A percentile compares a stretch with the other conserved stretches of the same genome.
Evolutionary conservation across 2,888 invertebrate genomes (phyloP).

Genomic region (Cistogaster globosa): DNA sequence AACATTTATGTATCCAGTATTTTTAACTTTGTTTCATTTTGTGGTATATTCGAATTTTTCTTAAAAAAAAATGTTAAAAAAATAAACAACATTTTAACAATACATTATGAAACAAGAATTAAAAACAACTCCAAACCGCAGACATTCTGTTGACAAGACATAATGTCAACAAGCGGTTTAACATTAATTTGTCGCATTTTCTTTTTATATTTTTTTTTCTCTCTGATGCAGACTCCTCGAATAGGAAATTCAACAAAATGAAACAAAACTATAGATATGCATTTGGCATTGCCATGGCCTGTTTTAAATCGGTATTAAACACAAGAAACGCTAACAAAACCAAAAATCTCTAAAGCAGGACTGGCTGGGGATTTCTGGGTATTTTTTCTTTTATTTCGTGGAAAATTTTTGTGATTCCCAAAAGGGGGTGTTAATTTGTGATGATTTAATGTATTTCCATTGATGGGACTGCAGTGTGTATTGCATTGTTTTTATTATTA

Average conservation of each 20-base stretch:
- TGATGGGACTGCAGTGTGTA: background rate
- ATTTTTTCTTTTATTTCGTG: slow-evolving; percentile 20
- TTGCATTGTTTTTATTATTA: background rate
- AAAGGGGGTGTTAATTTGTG: slow-evolving; percentile 14
- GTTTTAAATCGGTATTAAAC: slow-evolving; percentile 11
- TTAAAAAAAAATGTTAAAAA: background rate
- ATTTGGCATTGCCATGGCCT: slow-evolving; percentile 11
- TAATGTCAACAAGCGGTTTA: slow-evolving; percentile 73
- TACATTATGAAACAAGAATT: slow-evolving; percentile 23
- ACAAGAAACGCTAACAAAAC: slow-evolving; percentile 10
- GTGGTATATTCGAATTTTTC: background rate
- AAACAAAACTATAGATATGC: slow-evolving; percentile 1
- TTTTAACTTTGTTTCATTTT: slow-evolving; percentile 10
- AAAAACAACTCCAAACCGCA: slow-evolving; percentile 67
- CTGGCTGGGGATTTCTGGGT: slow-evolving; percentile 17
- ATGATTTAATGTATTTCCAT: slow-evolving; percentile 10
- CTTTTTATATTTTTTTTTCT: background rate
- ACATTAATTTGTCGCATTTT: slow-evolving; percentile 73
- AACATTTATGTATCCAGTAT: slow-evolving; percentile 30
- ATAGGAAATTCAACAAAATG: slow-evolving; percentile 1
- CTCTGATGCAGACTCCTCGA: slow-evolving; percentile 2
- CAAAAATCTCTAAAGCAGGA: background rate
- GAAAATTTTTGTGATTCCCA: slow-evolving; percentile 35
- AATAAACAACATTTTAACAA: slow-evolving; percentile 32
- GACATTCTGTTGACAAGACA: slow-evolving; percentile 71